Evolutionary conservation across 2,888 invertebrate genomes (phyloP), one percentile per base, ranked within the genome.

Genomic region (Megalurothrips usitatus): DNA sequence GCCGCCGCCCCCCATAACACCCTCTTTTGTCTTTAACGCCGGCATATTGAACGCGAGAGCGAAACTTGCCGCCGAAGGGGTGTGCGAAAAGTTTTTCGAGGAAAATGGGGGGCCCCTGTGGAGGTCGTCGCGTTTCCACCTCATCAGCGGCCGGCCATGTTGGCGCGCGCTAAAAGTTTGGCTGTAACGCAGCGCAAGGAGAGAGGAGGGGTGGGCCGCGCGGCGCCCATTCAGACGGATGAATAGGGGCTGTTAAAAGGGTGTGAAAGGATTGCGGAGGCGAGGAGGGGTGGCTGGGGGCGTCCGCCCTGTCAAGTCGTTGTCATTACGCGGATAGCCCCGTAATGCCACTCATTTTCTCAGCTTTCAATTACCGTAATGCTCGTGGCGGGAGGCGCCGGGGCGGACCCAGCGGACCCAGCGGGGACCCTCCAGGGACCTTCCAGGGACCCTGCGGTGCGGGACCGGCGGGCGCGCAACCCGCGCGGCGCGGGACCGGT

Each of bases 301-400:
- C 0, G 0, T 58, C 34, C 34, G 34, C 3, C 34, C 58, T 17
- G 34, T 58, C 14, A 58, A 58, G 58, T 58, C 17, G 58, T 58
- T 58, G 58, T 58, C 58, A 58, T 58, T 58, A 58, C 34, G 58
- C 58, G 34, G 34, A 43, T 43, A 43, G 19, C 14, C 58, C 58
- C n/a, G 58, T 75, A 75, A 75, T 26, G 68, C 68, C 68, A 75
- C 68, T 75, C 68, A 75, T 75, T 75, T 75, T 75, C 68, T 26
- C 68, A 75, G 68, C 68, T 75, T 75, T 75, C 68, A 75, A 75
- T 75, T 26, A 75, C 68, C 68, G 68, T 75, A 75, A 75, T 75
- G 68, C 68, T 23, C 68, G 1, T 12, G 34, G 58, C 68, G 68
- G 23, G 68, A 23, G 68, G 68, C 23, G 68, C 23, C 9, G 23